A percentile compares a stretch with the other conserved stretches of the same genome.
These are phyloP conservation scores for Centropristis striata DNA, from an alignment of 2,113 vertebrate species.

Conservation along the genomic window DNA sequence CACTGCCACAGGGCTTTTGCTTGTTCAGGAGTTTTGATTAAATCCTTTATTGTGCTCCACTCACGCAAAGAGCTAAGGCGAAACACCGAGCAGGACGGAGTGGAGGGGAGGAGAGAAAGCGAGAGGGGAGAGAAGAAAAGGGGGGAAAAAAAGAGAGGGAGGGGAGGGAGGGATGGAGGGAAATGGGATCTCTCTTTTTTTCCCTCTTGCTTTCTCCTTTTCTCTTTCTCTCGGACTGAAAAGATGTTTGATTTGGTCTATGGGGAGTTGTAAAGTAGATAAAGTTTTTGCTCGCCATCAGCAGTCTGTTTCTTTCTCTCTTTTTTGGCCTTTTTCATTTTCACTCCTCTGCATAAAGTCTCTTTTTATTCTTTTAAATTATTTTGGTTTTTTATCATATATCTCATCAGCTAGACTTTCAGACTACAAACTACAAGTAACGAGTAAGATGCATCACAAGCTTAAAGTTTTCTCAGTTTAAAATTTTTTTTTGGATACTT, in stretches of 20 bases:
- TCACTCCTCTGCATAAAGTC: slow-evolving; percentile 27
- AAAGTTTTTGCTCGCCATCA: slow-evolving; percentile 60
- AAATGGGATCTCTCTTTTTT: slow-evolving; percentile 59
- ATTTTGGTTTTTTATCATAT: slow-evolving; percentile 41
- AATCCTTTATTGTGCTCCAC: slow-evolving; percentile 86
- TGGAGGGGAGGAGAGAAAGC: slow-evolving; percentile 58
- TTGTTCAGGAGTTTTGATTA: slow-evolving; percentile 88
- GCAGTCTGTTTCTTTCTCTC: slow-evolving; percentile 18
- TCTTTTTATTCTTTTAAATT: slow-evolving; percentile 48
- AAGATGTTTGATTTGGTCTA: slow-evolving; percentile 74
- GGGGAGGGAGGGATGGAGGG: slow-evolving; percentile 28
- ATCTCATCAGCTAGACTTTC: slow-evolving; percentile 20
- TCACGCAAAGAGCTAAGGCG: slow-evolving; percentile 83
- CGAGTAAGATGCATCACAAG: background rate
- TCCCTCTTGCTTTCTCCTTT: slow-evolving; percentile 58
- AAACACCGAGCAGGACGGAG: slow-evolving; percentile 63
- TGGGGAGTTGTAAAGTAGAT: slow-evolving; percentile 71
- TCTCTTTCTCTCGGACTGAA: slow-evolving; percentile 64
- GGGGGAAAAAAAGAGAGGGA: slow-evolving; percentile 16
- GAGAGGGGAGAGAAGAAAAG: slow-evolving; percentile 59
- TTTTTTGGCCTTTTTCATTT: slow-evolving; percentile 38
- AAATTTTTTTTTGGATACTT: background rate
- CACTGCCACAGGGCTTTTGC: slow-evolving; percentile 81
- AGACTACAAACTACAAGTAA: slow-evolving; percentile 1
- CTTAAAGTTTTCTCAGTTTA: background rate